phyloP scores from a whole-genome alignment of 2,113 vertebrate genomes.

The Chrysochloris asiatica region DNA sequence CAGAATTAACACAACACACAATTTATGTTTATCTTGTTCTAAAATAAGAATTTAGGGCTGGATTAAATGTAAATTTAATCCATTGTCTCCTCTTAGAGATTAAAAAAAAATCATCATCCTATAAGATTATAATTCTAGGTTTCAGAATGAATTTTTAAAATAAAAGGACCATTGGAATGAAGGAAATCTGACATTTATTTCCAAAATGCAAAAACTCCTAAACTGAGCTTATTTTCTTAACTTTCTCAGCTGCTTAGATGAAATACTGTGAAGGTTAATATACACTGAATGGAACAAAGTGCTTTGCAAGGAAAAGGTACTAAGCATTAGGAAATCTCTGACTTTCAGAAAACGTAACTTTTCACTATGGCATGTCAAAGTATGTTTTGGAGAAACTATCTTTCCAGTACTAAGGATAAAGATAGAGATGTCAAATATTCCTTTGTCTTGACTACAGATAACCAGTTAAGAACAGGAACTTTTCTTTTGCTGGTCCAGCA shows the following conservation, averaged over 20 bases:
- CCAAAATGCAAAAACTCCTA: background rate
- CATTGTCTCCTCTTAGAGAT: background rate
- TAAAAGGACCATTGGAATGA: background rate
- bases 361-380: background rate
- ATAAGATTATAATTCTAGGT: background rate
- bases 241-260: background rate
- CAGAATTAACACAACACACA: background rate
- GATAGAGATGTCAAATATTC: background rate
- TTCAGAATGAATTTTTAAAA: background rate
- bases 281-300: too few relatives aligned
- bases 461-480: background rate
- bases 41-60: conserved; percentile 11
- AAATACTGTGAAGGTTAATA: background rate
- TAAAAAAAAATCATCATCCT: background rate
- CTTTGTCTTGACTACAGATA: background rate
- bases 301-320: background rate
- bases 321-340: background rate
- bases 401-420: background rate
- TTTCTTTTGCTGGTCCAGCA: background rate
- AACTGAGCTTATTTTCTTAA: background rate
- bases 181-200: background rate
- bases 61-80: conserved; percentile 19
- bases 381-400: background rate
- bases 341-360: background rate
- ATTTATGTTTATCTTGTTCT: background rate